phyloP scores from a whole-genome alignment of 92 coral and sea anemone genomes.

The Phenganax subtilis region DNA sequence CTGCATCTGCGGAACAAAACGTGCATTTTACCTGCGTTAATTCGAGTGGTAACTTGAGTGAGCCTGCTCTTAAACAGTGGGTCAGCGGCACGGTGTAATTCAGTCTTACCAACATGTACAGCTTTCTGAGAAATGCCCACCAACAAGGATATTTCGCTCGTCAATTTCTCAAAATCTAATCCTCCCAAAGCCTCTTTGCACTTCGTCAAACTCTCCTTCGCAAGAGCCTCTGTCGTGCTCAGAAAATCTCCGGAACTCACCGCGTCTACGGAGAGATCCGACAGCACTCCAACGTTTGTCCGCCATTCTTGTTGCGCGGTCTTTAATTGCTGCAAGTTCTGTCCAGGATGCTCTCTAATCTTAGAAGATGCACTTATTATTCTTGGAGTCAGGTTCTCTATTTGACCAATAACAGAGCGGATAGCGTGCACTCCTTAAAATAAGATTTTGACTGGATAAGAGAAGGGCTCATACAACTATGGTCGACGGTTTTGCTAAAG shows the following conservation, averaged over 20 bases:
- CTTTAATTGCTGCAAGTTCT: constrained; percentile 59
- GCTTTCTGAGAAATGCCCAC: constrained; percentile 72
- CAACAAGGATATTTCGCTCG: constrained; percentile 60
- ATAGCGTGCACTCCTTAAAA: constrained; percentile 70
- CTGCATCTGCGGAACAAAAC: background rate
- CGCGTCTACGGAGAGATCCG: constrained; percentile 73
- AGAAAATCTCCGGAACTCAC: constrained; percentile 73
- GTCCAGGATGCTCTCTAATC: constrained; percentile 64
- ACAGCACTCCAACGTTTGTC: constrained; percentile 59
- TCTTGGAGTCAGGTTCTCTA: constrained; percentile 65
- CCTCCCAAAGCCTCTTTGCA: constrained; percentile 66
- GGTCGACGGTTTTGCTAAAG: background rate
- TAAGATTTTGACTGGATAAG: background rate
- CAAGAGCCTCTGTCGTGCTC: constrained; percentile 54
- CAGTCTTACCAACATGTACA: constrained; percentile 64
- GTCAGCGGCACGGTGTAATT: constrained; percentile 69
- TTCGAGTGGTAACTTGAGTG: constrained; percentile 49
- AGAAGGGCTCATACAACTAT: background rate
- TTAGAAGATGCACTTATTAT: constrained; percentile 60
- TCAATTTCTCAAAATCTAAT: constrained; percentile 57
- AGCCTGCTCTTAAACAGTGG: constrained; percentile 80
- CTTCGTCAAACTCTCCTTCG: constrained; percentile 60
- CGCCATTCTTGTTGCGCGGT: constrained; percentile 75
- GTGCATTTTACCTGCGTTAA: constrained; percentile 56
- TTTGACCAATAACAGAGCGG: constrained; percentile 57